Evolutionary conservation across 2,113 vertebrate species (phyloP), one percentile per base, ranked within the genome.

Genomic region (Nestor notabilis): DNA sequence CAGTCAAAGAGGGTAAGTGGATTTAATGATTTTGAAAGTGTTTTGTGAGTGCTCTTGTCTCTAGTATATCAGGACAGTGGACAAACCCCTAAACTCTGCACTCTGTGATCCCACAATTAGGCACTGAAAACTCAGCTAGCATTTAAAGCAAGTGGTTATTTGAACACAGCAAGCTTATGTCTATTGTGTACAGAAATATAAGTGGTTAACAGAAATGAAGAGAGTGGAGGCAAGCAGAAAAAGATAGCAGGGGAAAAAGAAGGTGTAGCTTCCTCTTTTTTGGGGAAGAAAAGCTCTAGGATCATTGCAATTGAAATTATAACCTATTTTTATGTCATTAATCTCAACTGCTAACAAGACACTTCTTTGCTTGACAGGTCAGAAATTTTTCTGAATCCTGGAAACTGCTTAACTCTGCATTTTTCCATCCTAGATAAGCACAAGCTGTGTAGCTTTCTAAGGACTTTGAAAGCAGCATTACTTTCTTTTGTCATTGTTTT

Each of bases 1-100:
- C 63, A 89, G 19, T 71, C 71, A 91, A 94, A 92, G n/a, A 24
- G 13, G 13, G 49, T 83, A 74, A 87, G 37, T 80, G 84, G 66
- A 96, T 91, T 89, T 93, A 89, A 69, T 79, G 4, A 85, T 80
- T 93, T 69, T 72, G 44, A 79, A 94, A 85, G 27, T 72, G 29
- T 63, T 87, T 75, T 0, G 2, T 87, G 41, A 72, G 52, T 49
- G 28, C 10, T 82, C 61, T 87, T 94, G 13, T 58, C 43, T 79
- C 29, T 43, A 83, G 11, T 37, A 37, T 60, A 69, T 84, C 79
- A 68, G 17, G 35, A 75, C 84, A 91, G 50, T 35, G 33, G 56
- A 78, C 23, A 89, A 75, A 81, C 55, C 72, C 33, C 27, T 84
- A 64, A 94, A 71, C 18, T 90, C 31, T 55, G 18, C 9, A 31